Evolutionary conservation across 1,140 invertebrate genomes (phyloP).

Genomic region (Trachymyrmex cornetzi): DNA sequence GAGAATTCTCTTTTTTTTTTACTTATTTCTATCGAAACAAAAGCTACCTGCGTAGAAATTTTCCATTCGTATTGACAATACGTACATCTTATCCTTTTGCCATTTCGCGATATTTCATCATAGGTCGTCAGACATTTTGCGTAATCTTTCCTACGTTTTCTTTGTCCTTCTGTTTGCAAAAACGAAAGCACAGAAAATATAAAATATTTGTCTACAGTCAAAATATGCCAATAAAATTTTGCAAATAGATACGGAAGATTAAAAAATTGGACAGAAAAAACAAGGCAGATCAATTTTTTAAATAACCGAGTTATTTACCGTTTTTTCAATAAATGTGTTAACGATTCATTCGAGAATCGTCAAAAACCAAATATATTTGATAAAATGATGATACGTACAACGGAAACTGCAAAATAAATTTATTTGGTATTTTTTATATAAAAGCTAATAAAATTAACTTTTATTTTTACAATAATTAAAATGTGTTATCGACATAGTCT

Average conservation of each 20-base stretch:
- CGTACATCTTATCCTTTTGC: background rate
- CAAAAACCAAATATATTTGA: background rate
- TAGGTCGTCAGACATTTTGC: background rate
- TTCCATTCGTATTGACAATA: background rate
- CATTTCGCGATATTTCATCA: conserved; percentile 11
- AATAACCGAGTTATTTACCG: conserved; percentile 26
- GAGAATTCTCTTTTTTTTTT: conserved; percentile 33
- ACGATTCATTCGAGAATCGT: conserved; percentile 4
- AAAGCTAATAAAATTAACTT: conserved; percentile 26
- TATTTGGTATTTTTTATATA: conserved; percentile 10
- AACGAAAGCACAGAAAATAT: conserved; percentile 4
- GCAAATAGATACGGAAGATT: background rate
- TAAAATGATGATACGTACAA: conserved; percentile 7
- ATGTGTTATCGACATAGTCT: conserved; percentile 9
- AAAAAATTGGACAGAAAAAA: conserved; percentile 13
- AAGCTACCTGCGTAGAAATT: background rate
- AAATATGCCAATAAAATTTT: conserved; percentile 30
- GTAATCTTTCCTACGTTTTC: background rate
- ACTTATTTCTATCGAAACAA: conserved; percentile 40
- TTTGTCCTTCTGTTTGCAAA: background rate
- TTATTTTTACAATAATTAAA: conserved; percentile 38
- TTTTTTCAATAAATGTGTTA: conserved; percentile 32
- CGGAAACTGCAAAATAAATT: background rate
- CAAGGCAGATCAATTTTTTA: background rate
- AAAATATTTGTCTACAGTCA: background rate